Percentiles rank a stretch among this genome's conserved stretches.
Evolutionary conservation across 2,797 vertebrate species (phyloP).

Genomic region (Ctenochaetus hawaiiensis): DNA sequence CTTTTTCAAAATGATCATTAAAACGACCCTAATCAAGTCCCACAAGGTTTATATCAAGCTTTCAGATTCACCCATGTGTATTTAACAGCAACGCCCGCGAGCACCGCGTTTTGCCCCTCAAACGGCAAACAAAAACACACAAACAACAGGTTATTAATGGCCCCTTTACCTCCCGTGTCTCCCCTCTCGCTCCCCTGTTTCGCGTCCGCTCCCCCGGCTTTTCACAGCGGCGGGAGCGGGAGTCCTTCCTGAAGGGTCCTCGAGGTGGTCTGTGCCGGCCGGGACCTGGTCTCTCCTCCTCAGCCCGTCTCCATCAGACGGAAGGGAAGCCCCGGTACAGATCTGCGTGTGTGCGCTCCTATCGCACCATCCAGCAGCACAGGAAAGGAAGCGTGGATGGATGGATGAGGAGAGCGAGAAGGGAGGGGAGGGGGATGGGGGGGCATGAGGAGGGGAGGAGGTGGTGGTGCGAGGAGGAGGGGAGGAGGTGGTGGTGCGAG

Average conservation of each 20-base stretch:
- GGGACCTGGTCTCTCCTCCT: slow-evolving; percentile 28
- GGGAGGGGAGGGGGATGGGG: not conserved
- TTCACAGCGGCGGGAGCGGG: slow-evolving; percentile 1
- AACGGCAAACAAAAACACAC: slow-evolving; percentile 45
- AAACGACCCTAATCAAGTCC: slow-evolving; percentile 7
- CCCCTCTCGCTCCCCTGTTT: slow-evolving; percentile 3
- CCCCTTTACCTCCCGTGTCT: slow-evolving; percentile 51
- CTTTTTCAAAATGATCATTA: not conserved
- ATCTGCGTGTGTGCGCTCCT: slow-evolving; percentile 54
- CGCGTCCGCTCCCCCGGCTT: not conserved
- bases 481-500: too few relatives aligned
- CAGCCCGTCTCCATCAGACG: slow-evolving; percentile 67
- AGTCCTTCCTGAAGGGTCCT: slow-evolving; percentile 27
- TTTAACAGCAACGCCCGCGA: not conserved
- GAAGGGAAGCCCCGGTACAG: slow-evolving; percentile 51
- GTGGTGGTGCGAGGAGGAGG: too few relatives aligned
- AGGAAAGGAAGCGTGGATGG: slow-evolving; percentile 39
- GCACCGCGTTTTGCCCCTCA: not conserved
- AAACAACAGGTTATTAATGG: slow-evolving; percentile 77
- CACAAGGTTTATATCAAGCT: not conserved
- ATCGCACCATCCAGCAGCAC: slow-evolving; percentile 59
- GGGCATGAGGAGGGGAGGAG: not conserved
- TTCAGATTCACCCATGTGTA: not conserved
- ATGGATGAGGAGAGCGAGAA: slow-evolving; percentile 27
- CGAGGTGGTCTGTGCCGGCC: slow-evolving; percentile 20